Base-by-base conservation (phyloP, 1,140 invertebrate genomes). In the Drosophila pseudoobscura region DNA sequence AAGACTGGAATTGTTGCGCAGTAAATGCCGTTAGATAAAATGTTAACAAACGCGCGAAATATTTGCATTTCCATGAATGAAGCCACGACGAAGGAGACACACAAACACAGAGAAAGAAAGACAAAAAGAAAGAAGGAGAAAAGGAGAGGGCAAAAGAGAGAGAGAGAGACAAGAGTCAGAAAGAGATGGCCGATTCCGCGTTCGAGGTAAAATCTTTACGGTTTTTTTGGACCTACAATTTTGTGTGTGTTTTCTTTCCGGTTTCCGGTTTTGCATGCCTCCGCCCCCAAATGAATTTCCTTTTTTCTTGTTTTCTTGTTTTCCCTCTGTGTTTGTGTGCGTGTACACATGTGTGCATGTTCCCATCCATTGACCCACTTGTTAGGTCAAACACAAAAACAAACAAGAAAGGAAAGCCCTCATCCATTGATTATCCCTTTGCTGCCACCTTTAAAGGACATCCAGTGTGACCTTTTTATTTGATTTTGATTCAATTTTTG, bases 51-150 rank as follows among this genome's bases (percentile, higher is more conserved):
- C 66, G 64, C 35, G 68, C 59, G 61, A 64, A 60, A 83, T 39
- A 82, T 82, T 82, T 83, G 79, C 74, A 78, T 83, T 82, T 83
- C 76, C 45, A 82, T 83, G 75, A 77, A 82, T 77, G 66, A 69
- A 39, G 11, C 35, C 35, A 39, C 11, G 35, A 39, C 4, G 11
- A 3, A n/a, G 20, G 20, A 50, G 26, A 69, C 65, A 69, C 31
- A 20, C 15, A 31, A 29, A 52, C 8, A 31, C 26, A 8, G 6
- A 13, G 31, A 39, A 2, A 46, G 15, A 11, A 39, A 3, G 11
- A n/a, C 8, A 26, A n/a, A 44, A 17, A 17, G 43, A 35, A 13
- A 8, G n/a, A n/a, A n/a, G n/a, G 0, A 7, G 6, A 31, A n/a
- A 22, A 13, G 17, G 3, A 39, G 20, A 17, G 6, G 5, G 31